phyloP scores from a whole-genome alignment of 2,888 invertebrate genomes.

The Mamestra brassicae region DNA sequence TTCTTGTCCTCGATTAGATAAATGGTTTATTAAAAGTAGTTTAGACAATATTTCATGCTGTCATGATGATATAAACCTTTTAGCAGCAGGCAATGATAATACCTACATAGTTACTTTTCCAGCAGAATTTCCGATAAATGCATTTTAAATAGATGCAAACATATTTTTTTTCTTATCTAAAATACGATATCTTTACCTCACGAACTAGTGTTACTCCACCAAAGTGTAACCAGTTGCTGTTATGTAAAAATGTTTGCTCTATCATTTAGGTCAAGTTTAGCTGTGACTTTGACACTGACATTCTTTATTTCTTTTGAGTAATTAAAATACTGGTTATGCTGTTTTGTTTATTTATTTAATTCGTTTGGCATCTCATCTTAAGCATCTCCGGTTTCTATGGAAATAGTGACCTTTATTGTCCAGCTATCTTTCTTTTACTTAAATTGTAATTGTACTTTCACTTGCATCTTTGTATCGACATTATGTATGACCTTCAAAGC shows the following conservation, averaged over 20 bases:
- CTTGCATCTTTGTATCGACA: conserved; percentile 17
- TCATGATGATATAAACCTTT: neutral
- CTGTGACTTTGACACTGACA: conserved; percentile 66
- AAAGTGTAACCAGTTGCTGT: conserved; percentile 62
- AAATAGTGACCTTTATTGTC: conserved; percentile 18
- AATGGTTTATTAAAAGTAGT: conserved; percentile 10
- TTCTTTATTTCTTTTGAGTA: conserved; percentile 37
- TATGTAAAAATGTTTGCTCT: conserved; percentile 72
- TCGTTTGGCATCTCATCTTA: conserved; percentile 5
- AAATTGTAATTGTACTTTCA: conserved; percentile 46
- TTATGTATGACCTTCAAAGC: conserved; percentile 46
- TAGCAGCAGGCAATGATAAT: neutral
- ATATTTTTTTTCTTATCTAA: neutral
- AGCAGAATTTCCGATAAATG: neutral
- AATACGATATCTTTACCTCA: neutral
- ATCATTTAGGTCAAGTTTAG: conserved; percentile 76
- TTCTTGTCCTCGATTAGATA: conserved; percentile 10
- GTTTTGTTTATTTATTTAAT: conserved; percentile 21
- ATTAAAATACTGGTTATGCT: conserved; percentile 28
- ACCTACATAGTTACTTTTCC: too few species aligned
- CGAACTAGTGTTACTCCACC: conserved; percentile 27
- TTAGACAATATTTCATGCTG: neutral
- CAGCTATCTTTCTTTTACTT: conserved; percentile 20
- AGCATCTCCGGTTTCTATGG: conserved; percentile 9
- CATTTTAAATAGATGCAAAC: too few species aligned